Percentiles rank a stretch among this genome's conserved stretches.
phyloP scores from a whole-genome alignment of 2,888 invertebrate species.

The Stenolophus ochropezus region DNA sequence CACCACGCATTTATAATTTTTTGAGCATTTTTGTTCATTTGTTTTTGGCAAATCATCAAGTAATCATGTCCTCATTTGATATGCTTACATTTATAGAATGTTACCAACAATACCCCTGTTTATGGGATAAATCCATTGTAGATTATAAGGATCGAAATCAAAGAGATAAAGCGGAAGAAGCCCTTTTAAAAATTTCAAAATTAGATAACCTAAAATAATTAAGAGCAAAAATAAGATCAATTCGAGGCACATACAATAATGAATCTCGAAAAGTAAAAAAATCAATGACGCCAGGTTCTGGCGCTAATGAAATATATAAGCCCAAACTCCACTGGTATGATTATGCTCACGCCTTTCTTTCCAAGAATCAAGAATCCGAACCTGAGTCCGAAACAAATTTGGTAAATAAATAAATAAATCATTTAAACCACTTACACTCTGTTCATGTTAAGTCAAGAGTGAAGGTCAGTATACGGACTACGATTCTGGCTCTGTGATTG shows the following conservation, averaged over 20 bases:
- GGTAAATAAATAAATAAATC: not conserved
- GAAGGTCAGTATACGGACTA: no score
- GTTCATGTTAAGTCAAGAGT: no score
- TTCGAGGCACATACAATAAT: conserved; percentile 12
- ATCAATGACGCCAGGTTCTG: conserved; percentile 9
- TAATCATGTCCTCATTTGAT: no score
- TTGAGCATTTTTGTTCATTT: no score
- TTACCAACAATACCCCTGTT: no score
- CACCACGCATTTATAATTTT: no score
- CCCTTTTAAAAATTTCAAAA: not conserved
- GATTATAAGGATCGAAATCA: not conserved
- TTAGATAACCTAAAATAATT: not conserved
- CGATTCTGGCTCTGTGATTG: no score
- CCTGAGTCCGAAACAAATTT: not conserved
- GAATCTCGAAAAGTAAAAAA: not conserved
- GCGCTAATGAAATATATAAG: not conserved
- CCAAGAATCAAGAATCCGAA: not conserved
- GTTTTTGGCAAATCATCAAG: no score
- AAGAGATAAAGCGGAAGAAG: not conserved
- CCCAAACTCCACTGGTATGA: not conserved
- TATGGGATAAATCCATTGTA: not conserved
- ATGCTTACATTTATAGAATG: no score
- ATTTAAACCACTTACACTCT: no score
- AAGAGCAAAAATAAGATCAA: conserved; percentile 6
- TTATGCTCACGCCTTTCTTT: not conserved